Percentiles rank a stretch among this genome's conserved stretches.
These are phyloP conservation scores for Petrocephalus microphthalmus DNA, from an alignment of 2,113 vertebrate genomes.

Conservation along the genomic window DNA sequence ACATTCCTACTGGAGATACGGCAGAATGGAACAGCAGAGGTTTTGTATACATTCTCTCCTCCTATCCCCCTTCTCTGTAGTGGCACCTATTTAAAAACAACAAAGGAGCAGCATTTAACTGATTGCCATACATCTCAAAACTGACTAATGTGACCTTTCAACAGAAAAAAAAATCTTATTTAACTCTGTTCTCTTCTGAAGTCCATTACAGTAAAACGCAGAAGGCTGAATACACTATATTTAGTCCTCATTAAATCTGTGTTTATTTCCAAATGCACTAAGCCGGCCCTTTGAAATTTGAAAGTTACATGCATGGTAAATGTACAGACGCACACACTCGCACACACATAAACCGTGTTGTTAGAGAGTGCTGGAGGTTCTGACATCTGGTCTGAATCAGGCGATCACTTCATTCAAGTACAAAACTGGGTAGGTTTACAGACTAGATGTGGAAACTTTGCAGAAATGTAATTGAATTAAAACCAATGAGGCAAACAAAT, in stretches of 20 bases:
- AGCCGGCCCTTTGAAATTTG: not conserved
- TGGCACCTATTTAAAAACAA: constrained; percentile 6
- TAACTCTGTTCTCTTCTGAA: not conserved
- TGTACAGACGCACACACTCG: not conserved
- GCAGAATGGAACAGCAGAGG: not conserved
- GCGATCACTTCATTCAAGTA: not conserved
- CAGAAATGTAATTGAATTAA: not conserved
- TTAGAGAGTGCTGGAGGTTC: not conserved
- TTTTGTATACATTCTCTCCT: not conserved
- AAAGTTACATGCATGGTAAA: not conserved
- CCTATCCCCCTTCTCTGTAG: not conserved
- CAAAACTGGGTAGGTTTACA: not conserved
- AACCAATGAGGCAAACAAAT: not conserved
- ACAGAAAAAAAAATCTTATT: not conserved
- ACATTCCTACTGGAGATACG: constrained; percentile 6
- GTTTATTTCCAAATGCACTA: constrained; percentile 2
- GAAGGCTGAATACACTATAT: not conserved
- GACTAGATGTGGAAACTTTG: not conserved
- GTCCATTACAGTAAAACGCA: not conserved
- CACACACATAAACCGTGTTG: not conserved
- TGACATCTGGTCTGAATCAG: too few species aligned
- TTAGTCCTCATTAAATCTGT: not conserved
- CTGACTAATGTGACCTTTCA: constrained; percentile 9
- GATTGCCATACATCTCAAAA: not conserved
- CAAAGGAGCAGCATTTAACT: constrained; percentile 2